These are phyloP conservation scores for Lamproptera curius DNA, from an alignment of 2,888 invertebrate genomes.

Conservation along the genomic window DNA sequence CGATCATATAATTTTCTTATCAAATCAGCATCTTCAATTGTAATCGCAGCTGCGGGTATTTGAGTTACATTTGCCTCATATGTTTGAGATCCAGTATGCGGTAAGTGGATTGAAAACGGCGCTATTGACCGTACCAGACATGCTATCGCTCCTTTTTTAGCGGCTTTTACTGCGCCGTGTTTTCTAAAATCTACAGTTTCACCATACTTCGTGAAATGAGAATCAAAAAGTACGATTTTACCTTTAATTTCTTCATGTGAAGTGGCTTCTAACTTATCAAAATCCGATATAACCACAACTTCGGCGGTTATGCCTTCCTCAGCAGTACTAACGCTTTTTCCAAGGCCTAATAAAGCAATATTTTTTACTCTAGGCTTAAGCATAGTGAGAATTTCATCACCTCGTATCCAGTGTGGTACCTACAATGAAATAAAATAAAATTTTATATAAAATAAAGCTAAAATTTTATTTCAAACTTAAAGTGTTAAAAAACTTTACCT, in stretches of 20 bases:
- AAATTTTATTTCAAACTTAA: no score
- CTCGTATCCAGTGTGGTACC: constrained; percentile 78
- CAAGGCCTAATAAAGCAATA: constrained; percentile 83
- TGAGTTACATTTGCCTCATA: constrained; percentile 78
- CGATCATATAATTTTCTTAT: constrained; percentile 80
- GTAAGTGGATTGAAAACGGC: constrained; percentile 86
- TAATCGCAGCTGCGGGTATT: constrained; percentile 87
- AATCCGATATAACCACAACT: constrained; percentile 84
- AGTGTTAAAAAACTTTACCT: no score
- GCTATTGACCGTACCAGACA: constrained; percentile 86
- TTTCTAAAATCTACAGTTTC: constrained; percentile 82
- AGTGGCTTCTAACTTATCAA: constrained; percentile 78
- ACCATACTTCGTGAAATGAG: constrained; percentile 81
- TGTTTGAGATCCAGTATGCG: constrained; percentile 86
- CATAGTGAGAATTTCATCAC: constrained; percentile 82
- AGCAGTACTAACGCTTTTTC: constrained; percentile 83
- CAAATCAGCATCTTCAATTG: constrained; percentile 87
- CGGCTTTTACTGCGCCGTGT: constrained; percentile 82
- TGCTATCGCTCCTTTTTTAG: constrained; percentile 86
- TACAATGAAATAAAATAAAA: constrained; percentile 35
- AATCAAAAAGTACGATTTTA: constrained; percentile 89
- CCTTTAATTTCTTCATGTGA: constrained; percentile 72
- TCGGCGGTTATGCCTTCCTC: constrained; percentile 84
- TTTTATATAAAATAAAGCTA: constrained; percentile 4
- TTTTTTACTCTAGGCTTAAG: constrained; percentile 80